Evolutionary conservation across 2,113 vertebrate genomes (phyloP).

Genomic region (Ancistrus triradiatus): DNA sequence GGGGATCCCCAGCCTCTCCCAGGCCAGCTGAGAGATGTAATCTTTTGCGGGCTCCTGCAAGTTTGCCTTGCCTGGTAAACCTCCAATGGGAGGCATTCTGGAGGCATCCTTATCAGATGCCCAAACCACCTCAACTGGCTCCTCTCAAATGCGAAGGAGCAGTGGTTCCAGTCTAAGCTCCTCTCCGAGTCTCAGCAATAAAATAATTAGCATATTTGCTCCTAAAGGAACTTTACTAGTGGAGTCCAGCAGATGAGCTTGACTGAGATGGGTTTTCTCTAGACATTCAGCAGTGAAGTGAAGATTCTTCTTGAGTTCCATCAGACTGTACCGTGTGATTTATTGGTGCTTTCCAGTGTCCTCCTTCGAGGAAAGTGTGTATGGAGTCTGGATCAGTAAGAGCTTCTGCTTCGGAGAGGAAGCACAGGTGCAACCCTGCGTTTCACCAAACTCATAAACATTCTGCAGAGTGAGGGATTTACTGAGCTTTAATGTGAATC

Average conservation of each 20-base stretch:
- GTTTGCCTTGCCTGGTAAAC: too few relatives aligned
- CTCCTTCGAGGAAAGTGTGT: neutral
- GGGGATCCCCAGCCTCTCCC: too few relatives aligned
- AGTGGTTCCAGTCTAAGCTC: too few relatives aligned
- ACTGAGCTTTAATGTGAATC: neutral
- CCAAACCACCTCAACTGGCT: too few relatives aligned
- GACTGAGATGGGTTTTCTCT: neutral
- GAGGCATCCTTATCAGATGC: too few relatives aligned
- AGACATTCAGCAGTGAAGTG: neutral
- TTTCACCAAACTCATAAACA: neutral
- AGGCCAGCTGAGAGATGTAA: too few relatives aligned
- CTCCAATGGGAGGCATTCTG: too few relatives aligned
- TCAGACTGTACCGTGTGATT: conserved; percentile 7
- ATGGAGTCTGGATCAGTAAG: neutral
- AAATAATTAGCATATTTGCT: too few relatives aligned
- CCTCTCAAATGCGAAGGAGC: too few relatives aligned
- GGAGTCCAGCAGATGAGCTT: neutral
- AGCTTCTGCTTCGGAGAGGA: neutral
- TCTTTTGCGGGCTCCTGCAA: too few relatives aligned
- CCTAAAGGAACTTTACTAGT: too few relatives aligned
- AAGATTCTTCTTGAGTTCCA: neutral
- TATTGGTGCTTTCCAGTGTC: conserved; percentile 1
- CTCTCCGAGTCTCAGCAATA: too few relatives aligned
- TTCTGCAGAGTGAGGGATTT: neutral
- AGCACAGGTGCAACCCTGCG: neutral